Evolutionary conservation across 2,888 invertebrate species (phyloP).

Genomic region (Esperia sulphurella): DNA sequence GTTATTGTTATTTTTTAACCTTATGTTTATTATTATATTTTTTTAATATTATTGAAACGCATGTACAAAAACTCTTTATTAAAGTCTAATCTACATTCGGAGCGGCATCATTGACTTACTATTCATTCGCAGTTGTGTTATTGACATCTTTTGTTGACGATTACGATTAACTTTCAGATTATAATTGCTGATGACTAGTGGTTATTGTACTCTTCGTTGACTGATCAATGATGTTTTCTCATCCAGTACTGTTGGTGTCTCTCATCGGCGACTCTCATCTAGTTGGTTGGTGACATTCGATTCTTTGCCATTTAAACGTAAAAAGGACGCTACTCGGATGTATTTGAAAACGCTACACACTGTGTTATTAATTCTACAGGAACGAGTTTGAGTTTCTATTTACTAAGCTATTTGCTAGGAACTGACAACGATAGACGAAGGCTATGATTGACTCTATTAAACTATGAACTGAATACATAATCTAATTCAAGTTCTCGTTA

Average conservation of each 20-base stretch:
- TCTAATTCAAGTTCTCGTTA: slow-evolving; percentile 9
- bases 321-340: too few species aligned
- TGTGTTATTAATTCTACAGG: background rate
- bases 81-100: slow-evolving; percentile 9
- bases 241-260: background rate
- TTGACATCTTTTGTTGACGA: slow-evolving; percentile 4
- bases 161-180: slow-evolving; percentile 3
- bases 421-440: background rate
- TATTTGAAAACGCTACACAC: background rate
- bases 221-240: too few species aligned
- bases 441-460: slow-evolving; percentile 7
- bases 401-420: background rate
- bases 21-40: slow-evolving; percentile 34
- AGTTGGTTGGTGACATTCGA: too few species aligned
- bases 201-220: background rate
- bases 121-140: slow-evolving; percentile 5
- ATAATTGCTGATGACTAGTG: background rate
- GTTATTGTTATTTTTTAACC: slow-evolving; percentile 48
- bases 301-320: too few species aligned
- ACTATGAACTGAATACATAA: slow-evolving; percentile 10
- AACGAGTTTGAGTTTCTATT: background rate
- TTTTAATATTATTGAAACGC: slow-evolving; percentile 11
- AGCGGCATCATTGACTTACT: slow-evolving; percentile 7
- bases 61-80: slow-evolving; percentile 11
- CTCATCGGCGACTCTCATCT: too few species aligned